These are phyloP conservation scores for Agrochola circellaris DNA, from an alignment of 2,888 invertebrate genomes.

Conservation along the genomic window DNA sequence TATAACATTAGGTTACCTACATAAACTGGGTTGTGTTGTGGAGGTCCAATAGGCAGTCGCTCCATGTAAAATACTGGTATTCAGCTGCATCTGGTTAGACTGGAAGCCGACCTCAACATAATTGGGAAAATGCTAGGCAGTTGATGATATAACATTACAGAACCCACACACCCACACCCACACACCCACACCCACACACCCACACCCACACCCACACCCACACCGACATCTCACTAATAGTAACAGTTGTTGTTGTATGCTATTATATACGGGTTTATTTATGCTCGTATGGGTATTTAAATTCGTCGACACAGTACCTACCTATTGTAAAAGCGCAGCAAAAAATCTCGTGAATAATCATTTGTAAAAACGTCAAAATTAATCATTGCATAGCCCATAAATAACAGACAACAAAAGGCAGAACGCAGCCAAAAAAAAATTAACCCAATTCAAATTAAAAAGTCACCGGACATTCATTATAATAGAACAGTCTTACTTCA, in stretches of 20 bases:
- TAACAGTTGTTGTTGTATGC: background rate
- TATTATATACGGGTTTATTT: background rate
- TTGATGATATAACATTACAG: no score
- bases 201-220: no score
- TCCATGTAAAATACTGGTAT: no score
- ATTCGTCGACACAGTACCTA: background rate
- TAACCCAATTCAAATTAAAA: slow-evolving; percentile 60
- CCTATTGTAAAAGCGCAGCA: slow-evolving; percentile 15
- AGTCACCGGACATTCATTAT: slow-evolving; percentile 71
- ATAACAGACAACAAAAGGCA: slow-evolving; percentile 48
- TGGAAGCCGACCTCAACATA: no score
- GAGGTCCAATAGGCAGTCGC: no score
- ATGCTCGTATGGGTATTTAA: background rate
- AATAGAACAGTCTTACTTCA: slow-evolving; percentile 75
- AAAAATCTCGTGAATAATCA: background rate
- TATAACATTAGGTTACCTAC: no score
- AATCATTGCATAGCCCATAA: slow-evolving; percentile 31
- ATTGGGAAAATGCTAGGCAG: no score
- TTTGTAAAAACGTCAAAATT: slow-evolving; percentile 37
- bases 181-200: no score
- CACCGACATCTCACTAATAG: no score
- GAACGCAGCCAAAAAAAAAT: slow-evolving; percentile 54
- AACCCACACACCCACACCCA: no score
- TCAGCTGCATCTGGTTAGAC: no score
- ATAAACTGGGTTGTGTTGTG: no score